Percentiles rank a stretch among this genome's conserved stretches.
These are phyloP conservation scores for Eucidaris tribuloides DNA, from an alignment of 35 echinoderm and acorn worm species.

Conservation along the genomic window DNA sequence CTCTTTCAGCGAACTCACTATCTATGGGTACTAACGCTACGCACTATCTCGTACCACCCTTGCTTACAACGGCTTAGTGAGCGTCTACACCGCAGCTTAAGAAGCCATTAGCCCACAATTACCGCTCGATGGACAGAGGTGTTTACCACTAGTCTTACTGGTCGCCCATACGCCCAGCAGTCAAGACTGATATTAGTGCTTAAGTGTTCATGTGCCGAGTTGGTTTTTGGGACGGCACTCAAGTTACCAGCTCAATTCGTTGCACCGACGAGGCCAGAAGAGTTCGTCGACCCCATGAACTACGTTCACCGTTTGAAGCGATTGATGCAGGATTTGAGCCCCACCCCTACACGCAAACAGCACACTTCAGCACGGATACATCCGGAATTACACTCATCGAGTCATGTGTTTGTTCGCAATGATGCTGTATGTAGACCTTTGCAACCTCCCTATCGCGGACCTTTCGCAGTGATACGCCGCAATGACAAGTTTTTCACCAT, in stretches of 20 bases:
- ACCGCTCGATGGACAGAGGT: conserved; percentile 28
- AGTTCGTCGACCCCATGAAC: background rate
- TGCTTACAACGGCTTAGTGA: conserved; percentile 43
- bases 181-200: conserved; percentile 31
- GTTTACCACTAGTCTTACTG: background rate
- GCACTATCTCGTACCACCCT: conserved; percentile 33
- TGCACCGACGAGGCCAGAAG: background rate
- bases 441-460: background rate
- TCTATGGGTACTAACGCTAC: background rate
- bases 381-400: background rate
- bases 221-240: conserved; percentile 33
- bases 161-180: background rate
- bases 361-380: background rate
- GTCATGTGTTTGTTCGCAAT: conserved; percentile 1
- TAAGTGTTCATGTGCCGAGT: conserved; percentile 12
- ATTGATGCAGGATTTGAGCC: background rate
- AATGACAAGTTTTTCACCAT: background rate
- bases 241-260: conserved; percentile 21
- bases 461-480: background rate
- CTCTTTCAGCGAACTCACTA: background rate
- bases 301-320: conserved; percentile 9
- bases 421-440: background rate
- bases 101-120: conserved; percentile 34
- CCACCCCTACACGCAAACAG: background rate
- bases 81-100: conserved; percentile 62